phyloP scores from a whole-genome alignment of 2,797 vertebrate species.

The Coluber constrictor region DNA sequence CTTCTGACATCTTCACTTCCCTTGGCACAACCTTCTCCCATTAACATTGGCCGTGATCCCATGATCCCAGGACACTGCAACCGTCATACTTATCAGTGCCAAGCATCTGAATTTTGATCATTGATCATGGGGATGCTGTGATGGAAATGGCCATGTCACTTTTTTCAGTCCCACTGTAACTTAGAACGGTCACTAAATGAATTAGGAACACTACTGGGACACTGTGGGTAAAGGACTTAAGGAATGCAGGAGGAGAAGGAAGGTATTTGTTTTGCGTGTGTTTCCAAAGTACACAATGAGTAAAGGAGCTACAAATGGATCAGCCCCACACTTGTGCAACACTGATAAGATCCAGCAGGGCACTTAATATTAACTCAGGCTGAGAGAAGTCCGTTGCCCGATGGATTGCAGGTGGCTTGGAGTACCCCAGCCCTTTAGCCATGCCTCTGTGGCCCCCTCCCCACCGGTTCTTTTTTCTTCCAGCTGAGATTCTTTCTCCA shows the following conservation, averaged over 20 bases:
- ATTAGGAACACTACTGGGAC: neutral
- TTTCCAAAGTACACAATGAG: neutral
- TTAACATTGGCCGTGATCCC: rapidly evolving
- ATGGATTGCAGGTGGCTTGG: neutral
- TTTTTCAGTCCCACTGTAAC: neutral
- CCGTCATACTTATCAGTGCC: neutral
- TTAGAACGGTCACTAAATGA: neutral
- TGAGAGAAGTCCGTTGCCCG: neutral
- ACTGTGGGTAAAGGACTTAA: neutral
- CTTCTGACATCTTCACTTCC: neutral
- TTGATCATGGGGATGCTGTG: neutral
- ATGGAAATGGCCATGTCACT: neutral
- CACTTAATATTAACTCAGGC: neutral
- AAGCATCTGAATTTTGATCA: neutral
- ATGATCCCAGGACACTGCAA: rapidly evolving
- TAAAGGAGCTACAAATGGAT: neutral
- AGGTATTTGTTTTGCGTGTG: neutral
- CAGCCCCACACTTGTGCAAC: neutral
- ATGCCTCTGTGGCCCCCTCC: neutral
- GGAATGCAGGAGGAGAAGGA: neutral
- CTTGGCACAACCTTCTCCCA: neutral
- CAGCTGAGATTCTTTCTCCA: neutral
- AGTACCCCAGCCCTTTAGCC: neutral
- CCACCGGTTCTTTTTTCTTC: rapidly evolving
- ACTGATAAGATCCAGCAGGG: neutral